Percentiles rank a stretch among this genome's conserved stretches.
phyloP scores from a whole-genome alignment of 1,140 invertebrate genomes.

The Paralvinella palmiformis region DNA sequence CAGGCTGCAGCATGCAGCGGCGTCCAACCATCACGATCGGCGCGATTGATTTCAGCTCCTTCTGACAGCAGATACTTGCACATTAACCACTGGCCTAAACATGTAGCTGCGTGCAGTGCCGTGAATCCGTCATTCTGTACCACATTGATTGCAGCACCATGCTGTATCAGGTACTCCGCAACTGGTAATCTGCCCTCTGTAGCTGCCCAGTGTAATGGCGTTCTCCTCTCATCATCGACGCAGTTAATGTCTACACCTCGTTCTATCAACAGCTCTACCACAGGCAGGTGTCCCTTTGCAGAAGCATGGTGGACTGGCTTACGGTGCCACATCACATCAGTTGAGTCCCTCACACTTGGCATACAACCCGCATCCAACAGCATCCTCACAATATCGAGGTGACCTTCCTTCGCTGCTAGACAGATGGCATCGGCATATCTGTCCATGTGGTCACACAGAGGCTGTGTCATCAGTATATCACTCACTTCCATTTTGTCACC shows the following conservation, averaged over 20 bases:
- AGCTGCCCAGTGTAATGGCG: constrained; percentile 39
- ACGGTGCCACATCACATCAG: constrained; percentile 25
- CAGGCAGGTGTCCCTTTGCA: constrained; percentile 29
- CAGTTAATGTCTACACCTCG: constrained; percentile 33
- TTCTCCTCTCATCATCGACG: constrained; percentile 34
- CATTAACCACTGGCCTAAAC: constrained; percentile 32
- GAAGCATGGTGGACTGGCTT: constrained; percentile 39
- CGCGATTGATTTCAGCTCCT: constrained; percentile 29
- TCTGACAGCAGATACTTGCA: constrained; percentile 27
- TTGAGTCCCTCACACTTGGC: neutral
- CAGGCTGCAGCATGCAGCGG: constrained; percentile 37
- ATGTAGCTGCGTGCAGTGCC: constrained; percentile 35
- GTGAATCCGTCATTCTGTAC: constrained; percentile 39
- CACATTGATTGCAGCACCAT: constrained; percentile 32
- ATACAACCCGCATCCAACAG: constrained; percentile 12
- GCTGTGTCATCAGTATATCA: too few relatives aligned
- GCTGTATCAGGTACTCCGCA: constrained; percentile 28
- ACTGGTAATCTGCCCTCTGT: constrained; percentile 31
- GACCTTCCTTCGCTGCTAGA: constrained; percentile 6
- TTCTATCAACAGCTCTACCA: constrained; percentile 27
- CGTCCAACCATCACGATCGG: constrained; percentile 37
- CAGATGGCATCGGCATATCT: too few relatives aligned
- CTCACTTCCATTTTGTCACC: too few relatives aligned
- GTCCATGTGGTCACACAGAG: too few relatives aligned
- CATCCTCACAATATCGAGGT: neutral